Base-by-base conservation (phyloP, 2,888 invertebrate species). In the Acanthosepion esculentum region DNA sequence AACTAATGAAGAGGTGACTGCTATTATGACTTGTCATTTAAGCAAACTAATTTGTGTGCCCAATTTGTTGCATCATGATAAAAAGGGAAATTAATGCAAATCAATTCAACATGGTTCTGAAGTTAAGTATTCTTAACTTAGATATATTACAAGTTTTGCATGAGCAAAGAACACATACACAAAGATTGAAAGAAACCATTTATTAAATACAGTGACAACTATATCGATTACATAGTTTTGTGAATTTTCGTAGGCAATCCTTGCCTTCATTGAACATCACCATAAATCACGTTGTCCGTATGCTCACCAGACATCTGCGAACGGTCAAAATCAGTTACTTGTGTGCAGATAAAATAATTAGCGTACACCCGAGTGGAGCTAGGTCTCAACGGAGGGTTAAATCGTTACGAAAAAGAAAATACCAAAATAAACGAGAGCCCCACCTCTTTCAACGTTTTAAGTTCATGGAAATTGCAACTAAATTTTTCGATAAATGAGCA, bases 141-240 rank as follows among this genome's bases (percentile, higher is more conserved):
- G 3, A 41, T 41, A 41, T 41, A 41, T 41, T 41, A 41, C 41
- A 41, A 41, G 41, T 41, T 41, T 41, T 1, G 41, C 41, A 41
- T 41, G 5, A n/a, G 15, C 20, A 6, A 59, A 59, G 3, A n/a
- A 78, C 0, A 78, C n/a, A n/a, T n/a, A n/a, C 5, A 78, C 15
- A n/a, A 59, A n/a, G 29, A n/a, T n/a, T n/a, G n/a, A 78, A 78
- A n/a, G 78, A 78, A 78, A 78, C 29, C 78, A 78, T 78, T 93
- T 93, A 93, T 93, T 93, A 48, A 93, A 93, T 93, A 93, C 92
- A 50, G 20, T 92, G 92, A 92, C 48, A 93, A 48, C 48, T 93
- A 53, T 33, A 93, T 50, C 93, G 93, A 50, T 50, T 50, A 48
- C n/a, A 93, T 53, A 53, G 93, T 20, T 93, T 92, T 50, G 53